A percentile compares a stretch with the other conserved stretches of the same genome.
Conservation (phyloP, 2,797 vertebrate genomes). For the Toxotes lorentzi region DNA sequence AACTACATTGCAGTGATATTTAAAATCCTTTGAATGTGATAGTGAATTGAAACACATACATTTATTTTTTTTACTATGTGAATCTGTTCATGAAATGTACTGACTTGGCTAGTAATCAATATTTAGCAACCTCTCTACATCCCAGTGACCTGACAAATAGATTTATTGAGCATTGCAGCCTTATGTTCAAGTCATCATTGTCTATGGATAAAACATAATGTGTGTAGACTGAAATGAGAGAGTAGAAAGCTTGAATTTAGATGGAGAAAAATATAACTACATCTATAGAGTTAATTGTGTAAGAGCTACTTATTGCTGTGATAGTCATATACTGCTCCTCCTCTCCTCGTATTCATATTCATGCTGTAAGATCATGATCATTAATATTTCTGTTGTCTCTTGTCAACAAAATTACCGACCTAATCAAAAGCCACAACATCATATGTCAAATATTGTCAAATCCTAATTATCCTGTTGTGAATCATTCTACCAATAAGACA, state of each 20-base stretch:
- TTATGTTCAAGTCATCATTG: no score
- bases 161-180: neutral
- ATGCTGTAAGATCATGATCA: neutral
- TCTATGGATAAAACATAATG: no score
- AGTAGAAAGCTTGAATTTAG: neutral
- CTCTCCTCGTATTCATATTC: neutral
- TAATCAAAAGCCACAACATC: neutral
- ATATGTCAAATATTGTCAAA: neutral
- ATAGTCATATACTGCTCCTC: neutral
- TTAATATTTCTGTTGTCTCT: neutral
- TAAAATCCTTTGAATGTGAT: neutral
- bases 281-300: neutral
- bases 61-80: neutral
- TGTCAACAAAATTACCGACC: neutral
- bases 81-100: neutral
- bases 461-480: neutral
- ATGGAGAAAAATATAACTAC: neutral
- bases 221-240: neutral
- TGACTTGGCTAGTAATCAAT: neutral
- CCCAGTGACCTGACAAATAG: neutral
- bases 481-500: no score
- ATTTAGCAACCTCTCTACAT: neutral
- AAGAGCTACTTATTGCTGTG: neutral
- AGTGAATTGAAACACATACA: neutral
- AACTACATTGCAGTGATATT: neutral